Base-by-base conservation (phyloP, 2,797 vertebrate genomes). In the Pitangus sulphuratus region DNA sequence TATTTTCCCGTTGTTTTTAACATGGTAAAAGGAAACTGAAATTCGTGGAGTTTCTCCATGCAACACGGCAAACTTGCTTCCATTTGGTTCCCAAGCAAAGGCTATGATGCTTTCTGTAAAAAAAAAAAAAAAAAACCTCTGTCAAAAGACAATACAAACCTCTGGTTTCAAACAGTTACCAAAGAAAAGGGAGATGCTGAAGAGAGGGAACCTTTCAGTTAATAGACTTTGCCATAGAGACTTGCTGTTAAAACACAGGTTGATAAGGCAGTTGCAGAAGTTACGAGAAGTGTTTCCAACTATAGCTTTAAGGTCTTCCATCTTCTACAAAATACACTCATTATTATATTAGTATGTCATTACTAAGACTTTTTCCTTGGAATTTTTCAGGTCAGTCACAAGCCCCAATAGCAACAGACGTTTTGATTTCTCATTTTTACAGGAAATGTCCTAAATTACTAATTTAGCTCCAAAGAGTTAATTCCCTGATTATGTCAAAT, bases 11-110 rank as follows among this genome's bases (percentile, higher is more conserved):
- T 99, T 99, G 98, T 98, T 99, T 97, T 99, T 99, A 84, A 99
- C 99, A 0, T 99, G 99, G 96, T 99, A 99, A 97, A 99, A 99
- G 21, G 99, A 99, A 22, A 98, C 98, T 0, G 98, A 99, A 97
- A 99, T 99, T 51, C 99, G 97, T 8, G 99, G 99, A 15, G 98
- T 98, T 93, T 99, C 99, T 26, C 99, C 99, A 14, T 99, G 99
- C 47, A 99, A 97, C 84, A 99, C 99, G 1, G 99, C 99, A 94
- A 99, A 99, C 96, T 99, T 99, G 96, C 99, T 99, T 95, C 99
- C 99, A 6, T 99, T 99, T 31, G 99, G 99, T 47, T 99, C 99
- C 99, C 99, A 99, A 8, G 99, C 99, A 91, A 99, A 99, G 5
- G 99, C 99, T 83, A 99, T 99, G 97, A 99, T 99, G 95, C 98